Evolutionary conservation across 1,140 invertebrate species (phyloP).

Genomic region (Drosophila nigromelanica): DNA sequence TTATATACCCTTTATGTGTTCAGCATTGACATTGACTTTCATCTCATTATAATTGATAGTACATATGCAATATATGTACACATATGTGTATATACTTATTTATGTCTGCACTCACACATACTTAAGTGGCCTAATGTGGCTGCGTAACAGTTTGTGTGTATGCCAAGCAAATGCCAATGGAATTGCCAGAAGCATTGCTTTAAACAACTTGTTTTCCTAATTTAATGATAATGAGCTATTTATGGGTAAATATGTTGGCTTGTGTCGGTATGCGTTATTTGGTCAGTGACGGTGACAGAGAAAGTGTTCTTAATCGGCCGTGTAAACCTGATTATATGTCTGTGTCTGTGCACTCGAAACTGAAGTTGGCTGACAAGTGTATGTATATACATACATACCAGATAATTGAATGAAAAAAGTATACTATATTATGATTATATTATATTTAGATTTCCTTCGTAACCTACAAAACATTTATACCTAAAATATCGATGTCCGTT

Average conservation of each 20-base stretch:
- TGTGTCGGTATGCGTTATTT: constrained; percentile 36
- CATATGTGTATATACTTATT: constrained; percentile 54
- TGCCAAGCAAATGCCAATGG: constrained; percentile 46
- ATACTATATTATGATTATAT: too few relatives aligned
- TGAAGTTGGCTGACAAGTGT: too few relatives aligned
- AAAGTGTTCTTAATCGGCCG: constrained; percentile 56
- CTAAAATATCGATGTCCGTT: too few relatives aligned
- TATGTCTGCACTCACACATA: constrained; percentile 56
- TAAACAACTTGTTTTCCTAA: constrained; percentile 77
- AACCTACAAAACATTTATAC: too few relatives aligned
- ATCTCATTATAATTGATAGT: constrained; percentile 74
- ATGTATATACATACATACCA: too few relatives aligned
- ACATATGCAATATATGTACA: constrained; percentile 4
- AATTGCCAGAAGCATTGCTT: constrained; percentile 58
- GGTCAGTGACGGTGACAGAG: constrained; percentile 36
- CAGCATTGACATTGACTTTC: constrained; percentile 78
- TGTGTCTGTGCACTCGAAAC: neutral
- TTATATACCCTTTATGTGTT: constrained; percentile 25
- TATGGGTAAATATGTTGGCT: constrained; percentile 62
- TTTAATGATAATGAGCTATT: constrained; percentile 81
- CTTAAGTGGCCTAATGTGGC: constrained; percentile 2
- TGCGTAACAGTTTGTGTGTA: constrained; percentile 33
- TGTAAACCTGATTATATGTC: neutral
- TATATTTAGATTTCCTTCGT: too few relatives aligned
- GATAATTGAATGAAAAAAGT: too few relatives aligned